Conservation (phyloP, 2,888 invertebrate species). For the Cetonia aurata region DNA sequence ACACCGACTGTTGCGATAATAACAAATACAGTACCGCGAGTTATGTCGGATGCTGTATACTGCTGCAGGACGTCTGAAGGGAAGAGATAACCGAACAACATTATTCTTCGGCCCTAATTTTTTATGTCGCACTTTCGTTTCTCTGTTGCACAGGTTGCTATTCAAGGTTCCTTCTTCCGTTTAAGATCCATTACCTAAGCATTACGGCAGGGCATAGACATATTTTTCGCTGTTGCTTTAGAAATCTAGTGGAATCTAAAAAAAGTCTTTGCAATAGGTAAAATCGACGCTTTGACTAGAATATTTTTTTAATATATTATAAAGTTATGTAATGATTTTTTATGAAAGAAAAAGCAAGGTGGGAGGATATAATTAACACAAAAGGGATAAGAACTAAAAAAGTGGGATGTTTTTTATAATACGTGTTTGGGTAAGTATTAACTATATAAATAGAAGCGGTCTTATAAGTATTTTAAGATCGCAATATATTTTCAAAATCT, state of each 20-base stretch:
- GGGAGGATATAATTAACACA: too few relatives aligned
- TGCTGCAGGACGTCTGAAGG: constrained; percentile 1
- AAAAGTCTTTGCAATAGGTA: too few relatives aligned
- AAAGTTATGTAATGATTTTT: too few relatives aligned
- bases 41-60: constrained; percentile 19
- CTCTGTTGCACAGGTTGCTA: neutral
- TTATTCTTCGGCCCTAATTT: too few relatives aligned
- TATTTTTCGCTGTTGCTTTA: neutral
- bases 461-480: constrained; percentile 15
- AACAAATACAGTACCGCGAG: constrained; percentile 41
- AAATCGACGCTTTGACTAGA: too few relatives aligned
- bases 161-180: neutral
- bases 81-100: neutral
- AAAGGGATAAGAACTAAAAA: too few relatives aligned
- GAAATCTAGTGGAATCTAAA: too few relatives aligned
- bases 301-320: too few relatives aligned
- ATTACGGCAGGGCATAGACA: too few relatives aligned
- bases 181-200: neutral
- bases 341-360: too few relatives aligned
- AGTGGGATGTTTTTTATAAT: too few relatives aligned
- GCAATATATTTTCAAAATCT: constrained; percentile 25
- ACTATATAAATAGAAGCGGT: neutral
- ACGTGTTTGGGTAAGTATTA: too few relatives aligned
- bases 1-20: constrained; percentile 47
- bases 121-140: constrained; percentile 8